Evolutionary conservation across 2,113 vertebrate genomes (phyloP), one percentile per base, ranked within the genome.

Genomic region (Oreochromis tanganicae): DNA sequence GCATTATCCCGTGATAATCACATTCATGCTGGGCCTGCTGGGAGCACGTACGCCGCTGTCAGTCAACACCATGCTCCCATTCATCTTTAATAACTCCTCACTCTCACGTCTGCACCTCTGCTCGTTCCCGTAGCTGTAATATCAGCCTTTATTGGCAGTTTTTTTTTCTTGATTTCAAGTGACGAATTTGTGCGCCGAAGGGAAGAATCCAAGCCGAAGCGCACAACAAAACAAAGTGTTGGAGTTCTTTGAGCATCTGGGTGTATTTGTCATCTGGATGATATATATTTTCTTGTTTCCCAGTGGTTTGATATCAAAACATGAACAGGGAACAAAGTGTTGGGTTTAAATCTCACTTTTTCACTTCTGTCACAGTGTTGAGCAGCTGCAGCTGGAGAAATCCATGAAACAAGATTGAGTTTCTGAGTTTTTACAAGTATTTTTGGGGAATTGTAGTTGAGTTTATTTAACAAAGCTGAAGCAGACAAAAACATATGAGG

Each of bases 1-100:
- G 83, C 59, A 71, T 91, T 73, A 94, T 89, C 85, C 83, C 16
- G 11, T 87, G 81, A 88, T 92, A 87, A 93, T 92, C 86, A 36
- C 84, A 59, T 83, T 84, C 86, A 75, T 2, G 81, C 83, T 4
- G 87, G 46, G 80, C 81, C 87, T 88, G 82, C 90, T 90, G 88
- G 93, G 90, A 88, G 84, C 46, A 3, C 16, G 6, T 1, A 36
- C 73, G 12, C 61, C 7, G 88, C 90, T 61, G 91, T 92, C 90
- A 91, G 10, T 89, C 85, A 92, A 6, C 52, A 8, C 75, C 24
- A 4, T 1, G 21, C 80, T 80, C 48, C 27, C 54, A 75, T 78
- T 91, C 61, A 87, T 92, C 85, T 86, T 86, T 89, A 50, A 91
- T 87, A 89, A 86, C 71, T 85, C 63, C 81, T 66, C 43, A 17